Conservation (phyloP, 2,888 invertebrate genomes). For the Brassicogethes aeneus region DNA sequence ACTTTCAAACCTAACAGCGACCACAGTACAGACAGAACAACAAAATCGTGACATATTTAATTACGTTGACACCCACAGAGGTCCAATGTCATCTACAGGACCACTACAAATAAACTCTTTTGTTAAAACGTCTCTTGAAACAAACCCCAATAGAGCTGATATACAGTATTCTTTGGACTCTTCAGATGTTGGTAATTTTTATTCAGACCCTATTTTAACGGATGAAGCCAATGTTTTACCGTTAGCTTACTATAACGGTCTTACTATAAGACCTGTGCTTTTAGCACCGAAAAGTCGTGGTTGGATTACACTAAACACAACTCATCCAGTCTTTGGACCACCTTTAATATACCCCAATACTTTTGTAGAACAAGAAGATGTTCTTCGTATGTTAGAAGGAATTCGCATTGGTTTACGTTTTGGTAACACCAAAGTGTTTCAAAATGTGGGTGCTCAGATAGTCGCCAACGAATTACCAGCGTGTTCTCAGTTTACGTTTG, state of each 20-base stretch:
- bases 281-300: slow-evolving; percentile 57
- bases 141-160: slow-evolving; percentile 47
- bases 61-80: slow-evolving; percentile 40
- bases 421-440: slow-evolving; percentile 51
- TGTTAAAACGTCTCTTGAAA: slow-evolving; percentile 49
- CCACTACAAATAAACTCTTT: slow-evolving; percentile 51
- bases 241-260: slow-evolving; percentile 52
- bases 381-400: slow-evolving; percentile 52
- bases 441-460: slow-evolving; percentile 46
- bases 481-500: slow-evolving; percentile 49
- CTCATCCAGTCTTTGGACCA: slow-evolving; percentile 61
- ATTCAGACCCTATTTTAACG: slow-evolving; percentile 45
- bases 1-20: slow-evolving; percentile 48
- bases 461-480: slow-evolving; percentile 50
- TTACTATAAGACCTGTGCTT: slow-evolving; percentile 53
- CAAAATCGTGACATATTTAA: slow-evolving; percentile 38
- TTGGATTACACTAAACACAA: slow-evolving; percentile 50
- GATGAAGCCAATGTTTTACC: slow-evolving; percentile 43
- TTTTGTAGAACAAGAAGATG: slow-evolving; percentile 54
- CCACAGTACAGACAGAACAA: slow-evolving; percentile 35
- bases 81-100: slow-evolving; percentile 48
- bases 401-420: slow-evolving; percentile 50
- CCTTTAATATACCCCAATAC: slow-evolving; percentile 67
- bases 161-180: slow-evolving; percentile 59
- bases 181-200: slow-evolving; percentile 47